Percentiles rank a stretch among this genome's conserved stretches.
These are phyloP conservation scores for Anaspis maculata DNA, from an alignment of 2,888 invertebrate species.

Conservation along the genomic window DNA sequence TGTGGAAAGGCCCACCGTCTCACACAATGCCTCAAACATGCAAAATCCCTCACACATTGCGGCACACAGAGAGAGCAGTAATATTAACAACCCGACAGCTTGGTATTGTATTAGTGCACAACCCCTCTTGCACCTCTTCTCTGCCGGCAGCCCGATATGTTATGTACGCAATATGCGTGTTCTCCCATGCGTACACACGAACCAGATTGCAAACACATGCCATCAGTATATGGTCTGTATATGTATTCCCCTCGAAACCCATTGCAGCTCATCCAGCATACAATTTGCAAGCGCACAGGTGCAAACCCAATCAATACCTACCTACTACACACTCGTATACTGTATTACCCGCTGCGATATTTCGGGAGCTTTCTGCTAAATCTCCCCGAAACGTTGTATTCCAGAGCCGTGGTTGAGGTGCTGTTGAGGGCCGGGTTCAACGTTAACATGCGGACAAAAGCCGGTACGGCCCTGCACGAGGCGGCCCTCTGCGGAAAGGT, in stretches of 20 bases:
- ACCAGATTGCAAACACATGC: constrained; percentile 31
- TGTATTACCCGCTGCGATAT: constrained; percentile 2
- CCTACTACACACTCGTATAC: no score
- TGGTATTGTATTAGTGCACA: no score
- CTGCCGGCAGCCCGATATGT: no score
- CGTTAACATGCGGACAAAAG: constrained; percentile 76
- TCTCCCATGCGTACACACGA: constrained; percentile 22
- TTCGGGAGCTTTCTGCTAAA: constrained; percentile 8
- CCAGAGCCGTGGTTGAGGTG: constrained; percentile 72
- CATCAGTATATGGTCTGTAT: constrained; percentile 22
- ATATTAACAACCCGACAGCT: no score
- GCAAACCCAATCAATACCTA: no score
- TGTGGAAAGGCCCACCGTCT: no score
- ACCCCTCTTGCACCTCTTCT: no score
- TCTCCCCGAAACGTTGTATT: no score
- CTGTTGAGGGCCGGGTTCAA: constrained; percentile 78
- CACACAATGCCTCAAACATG: no score
- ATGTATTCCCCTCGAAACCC: constrained; percentile 19
- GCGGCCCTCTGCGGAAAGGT: constrained; percentile 88
- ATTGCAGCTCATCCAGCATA: constrained; percentile 25
- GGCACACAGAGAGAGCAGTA: no score
- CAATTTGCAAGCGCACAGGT: constrained; percentile 13
- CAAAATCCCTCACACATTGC: no score
- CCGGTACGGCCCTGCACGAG: constrained; percentile 88
- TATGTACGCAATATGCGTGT: constrained; percentile 26